Percentiles rank a stretch among this genome's conserved stretches.
Conservation (phyloP, 2,888 invertebrate genomes). For the Drosophila histrio region DNA sequence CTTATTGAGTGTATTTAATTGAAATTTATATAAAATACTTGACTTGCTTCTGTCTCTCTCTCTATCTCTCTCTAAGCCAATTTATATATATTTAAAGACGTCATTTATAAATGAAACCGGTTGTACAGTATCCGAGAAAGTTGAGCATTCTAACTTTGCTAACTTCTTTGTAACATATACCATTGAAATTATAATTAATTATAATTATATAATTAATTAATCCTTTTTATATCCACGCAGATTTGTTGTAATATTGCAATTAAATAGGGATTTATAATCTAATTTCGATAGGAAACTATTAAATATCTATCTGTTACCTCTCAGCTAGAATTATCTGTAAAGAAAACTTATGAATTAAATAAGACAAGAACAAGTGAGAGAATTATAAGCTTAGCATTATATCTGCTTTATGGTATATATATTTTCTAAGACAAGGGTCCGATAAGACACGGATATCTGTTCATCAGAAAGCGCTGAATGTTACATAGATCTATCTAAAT, state of each 20-base stretch:
- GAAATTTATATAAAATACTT: conserved; percentile 11
- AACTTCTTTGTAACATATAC: neutral
- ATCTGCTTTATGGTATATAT: neutral
- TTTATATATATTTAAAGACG: conserved; percentile 5
- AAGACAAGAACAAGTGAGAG: too few relatives aligned
- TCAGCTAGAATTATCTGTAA: neutral
- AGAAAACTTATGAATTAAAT: too few relatives aligned
- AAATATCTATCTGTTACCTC: neutral
- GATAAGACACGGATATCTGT: conserved; percentile 17
- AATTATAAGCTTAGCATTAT: neutral
- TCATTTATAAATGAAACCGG: conserved; percentile 9
- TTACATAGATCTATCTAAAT: conserved; percentile 50
- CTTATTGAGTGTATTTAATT: conserved; percentile 1
- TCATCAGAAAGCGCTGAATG: conserved; percentile 43
- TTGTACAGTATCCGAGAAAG: conserved; percentile 15
- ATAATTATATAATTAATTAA: too few relatives aligned
- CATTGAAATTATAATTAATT: neutral
- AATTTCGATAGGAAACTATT: neutral
- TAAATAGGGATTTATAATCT: neutral
- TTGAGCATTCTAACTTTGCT: conserved; percentile 1
- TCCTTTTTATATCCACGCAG: neutral
- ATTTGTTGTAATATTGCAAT: neutral
- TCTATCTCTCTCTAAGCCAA: neutral
- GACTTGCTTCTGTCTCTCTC: conserved; percentile 16
- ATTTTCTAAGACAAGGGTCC: neutral